Evolutionary conservation across 1,140 invertebrate genomes (phyloP).

Genomic region (Zaprionus davidi): DNA sequence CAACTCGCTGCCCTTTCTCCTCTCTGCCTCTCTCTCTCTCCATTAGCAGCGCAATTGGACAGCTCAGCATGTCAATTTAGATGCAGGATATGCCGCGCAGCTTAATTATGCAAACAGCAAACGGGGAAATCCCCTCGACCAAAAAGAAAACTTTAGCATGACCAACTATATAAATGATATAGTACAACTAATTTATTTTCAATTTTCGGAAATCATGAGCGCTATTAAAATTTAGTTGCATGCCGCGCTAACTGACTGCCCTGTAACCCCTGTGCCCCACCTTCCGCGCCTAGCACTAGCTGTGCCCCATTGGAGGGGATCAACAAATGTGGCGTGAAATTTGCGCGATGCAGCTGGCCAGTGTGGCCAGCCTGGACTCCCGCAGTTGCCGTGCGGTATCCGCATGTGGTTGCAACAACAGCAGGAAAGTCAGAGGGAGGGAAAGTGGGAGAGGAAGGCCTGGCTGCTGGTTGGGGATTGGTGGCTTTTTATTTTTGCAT

Average conservation of each 20-base stretch:
- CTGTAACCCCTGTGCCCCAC: neutral
- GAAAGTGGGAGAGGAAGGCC: neutral
- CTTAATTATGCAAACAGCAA: conserved; percentile 75
- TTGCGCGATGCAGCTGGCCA: conserved; percentile 36
- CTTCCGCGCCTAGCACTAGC: conserved; percentile 27
- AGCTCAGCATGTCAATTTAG: conserved; percentile 71
- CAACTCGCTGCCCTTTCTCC: neutral
- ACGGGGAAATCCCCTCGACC: neutral
- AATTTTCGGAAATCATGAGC: conserved; percentile 81
- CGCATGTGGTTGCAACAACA: conserved; percentile 35
- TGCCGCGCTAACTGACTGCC: conserved; percentile 30
- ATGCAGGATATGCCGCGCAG: conserved; percentile 66
- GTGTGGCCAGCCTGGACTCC: conserved; percentile 28
- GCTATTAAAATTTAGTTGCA: conserved; percentile 77
- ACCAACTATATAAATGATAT: conserved; percentile 68
- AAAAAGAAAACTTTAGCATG: conserved; percentile 19
- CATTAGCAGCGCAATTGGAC: conserved; percentile 24
- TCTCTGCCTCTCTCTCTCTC: neutral
- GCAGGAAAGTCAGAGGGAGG: neutral
- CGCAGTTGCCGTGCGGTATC: conserved; percentile 44
- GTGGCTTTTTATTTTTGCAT: conserved; percentile 80
- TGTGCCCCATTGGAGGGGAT: neutral
- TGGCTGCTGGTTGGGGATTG: conserved; percentile 21
- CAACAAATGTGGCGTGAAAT: conserved; percentile 64
- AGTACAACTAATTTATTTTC: conserved; percentile 79